Evolutionary conservation across 2,113 vertebrate genomes (phyloP), one percentile per base, ranked within the genome.

Genomic region (Anolis sagrei): DNA sequence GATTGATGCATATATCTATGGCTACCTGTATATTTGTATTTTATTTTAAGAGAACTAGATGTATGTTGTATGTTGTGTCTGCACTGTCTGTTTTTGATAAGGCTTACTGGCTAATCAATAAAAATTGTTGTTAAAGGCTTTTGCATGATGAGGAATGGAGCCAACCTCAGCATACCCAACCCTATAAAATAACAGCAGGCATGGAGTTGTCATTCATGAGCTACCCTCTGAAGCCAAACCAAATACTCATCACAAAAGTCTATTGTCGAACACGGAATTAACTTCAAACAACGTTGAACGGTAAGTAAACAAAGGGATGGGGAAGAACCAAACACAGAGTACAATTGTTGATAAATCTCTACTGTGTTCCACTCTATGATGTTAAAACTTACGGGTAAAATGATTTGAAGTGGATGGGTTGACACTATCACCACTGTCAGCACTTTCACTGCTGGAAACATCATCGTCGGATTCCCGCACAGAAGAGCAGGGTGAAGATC

Each of bases 361-460:
- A 85, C 48, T 4, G 27, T 0, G 66, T 89, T n/a, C 79, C 34
- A 34, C 27, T 29, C 54, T 1, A 1, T 0, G 75, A 64, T 4
- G 32, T 79, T 1, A 25, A 58, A 94, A 98, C 98, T 98, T 96
- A 98, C 98, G 98, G 74, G 97, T 97, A 93, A 99, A 98, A 93
- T 97, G 97, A 92, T 93, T 97, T 4, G 98, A 98, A 89, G 97
- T 97, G 16, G 99, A 98, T 19, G 98, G 98, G 95, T 99, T 99
- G 95, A 99, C 97, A 76, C 99, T 99, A 95, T 99, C 99, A 49
- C 98, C 98, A 85, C 99, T 99, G 96, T 99, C 98, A 89, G 97
- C 98, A 27, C 99, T 99, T 94, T 99, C 99, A 76, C 98, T 98
- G 97, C 98, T 98, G 88, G 98, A 99, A 92, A 99, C 95, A 81